Conservation (phyloP, 2,888 invertebrate genomes). For the Agrotis clavis region DNA sequence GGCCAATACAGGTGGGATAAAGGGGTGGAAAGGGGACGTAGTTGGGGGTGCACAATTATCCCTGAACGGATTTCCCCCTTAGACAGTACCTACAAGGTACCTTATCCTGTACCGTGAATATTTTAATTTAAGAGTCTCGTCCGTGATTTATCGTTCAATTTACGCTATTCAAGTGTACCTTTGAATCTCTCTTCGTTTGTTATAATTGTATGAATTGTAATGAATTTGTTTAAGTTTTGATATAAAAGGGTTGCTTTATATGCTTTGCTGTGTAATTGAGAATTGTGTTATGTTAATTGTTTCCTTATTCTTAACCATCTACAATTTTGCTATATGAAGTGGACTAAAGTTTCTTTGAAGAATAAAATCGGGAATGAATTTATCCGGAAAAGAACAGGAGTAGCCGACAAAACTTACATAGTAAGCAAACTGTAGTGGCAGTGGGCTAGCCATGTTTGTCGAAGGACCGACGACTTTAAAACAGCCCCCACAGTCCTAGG, state of each 20-base stretch:
- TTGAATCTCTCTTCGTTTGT: conserved; percentile 36
- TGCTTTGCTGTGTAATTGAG: background rate
- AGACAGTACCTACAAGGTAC: conserved; percentile 48
- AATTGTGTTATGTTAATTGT: background rate
- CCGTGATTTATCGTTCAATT: conserved; percentile 60
- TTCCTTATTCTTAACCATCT: conserved; percentile 3
- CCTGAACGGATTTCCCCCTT: conserved; percentile 44
- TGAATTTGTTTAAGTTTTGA: conserved; percentile 25
- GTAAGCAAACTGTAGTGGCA: too few relatives aligned
- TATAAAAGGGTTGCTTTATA: conserved; percentile 11
- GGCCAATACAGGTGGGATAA: conserved; percentile 60
- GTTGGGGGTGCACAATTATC: conserved; percentile 63
- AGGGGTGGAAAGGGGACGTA: conserved; percentile 40
- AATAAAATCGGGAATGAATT: too few relatives aligned
- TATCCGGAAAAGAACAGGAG: too few relatives aligned
- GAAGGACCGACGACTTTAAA: too few relatives aligned
- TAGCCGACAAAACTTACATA: too few relatives aligned
- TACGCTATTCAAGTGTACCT: conserved; percentile 41
- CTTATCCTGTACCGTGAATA: conserved; percentile 58
- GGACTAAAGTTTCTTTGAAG: too few relatives aligned
- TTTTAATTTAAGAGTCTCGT: conserved; percentile 61
- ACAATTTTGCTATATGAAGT: too few relatives aligned
- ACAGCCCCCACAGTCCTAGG: too few relatives aligned
- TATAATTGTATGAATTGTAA: conserved; percentile 47
- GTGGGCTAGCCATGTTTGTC: too few relatives aligned